Conservation (phyloP, 2,113 vertebrate genomes). For the Turdus rufiventris region DNA sequence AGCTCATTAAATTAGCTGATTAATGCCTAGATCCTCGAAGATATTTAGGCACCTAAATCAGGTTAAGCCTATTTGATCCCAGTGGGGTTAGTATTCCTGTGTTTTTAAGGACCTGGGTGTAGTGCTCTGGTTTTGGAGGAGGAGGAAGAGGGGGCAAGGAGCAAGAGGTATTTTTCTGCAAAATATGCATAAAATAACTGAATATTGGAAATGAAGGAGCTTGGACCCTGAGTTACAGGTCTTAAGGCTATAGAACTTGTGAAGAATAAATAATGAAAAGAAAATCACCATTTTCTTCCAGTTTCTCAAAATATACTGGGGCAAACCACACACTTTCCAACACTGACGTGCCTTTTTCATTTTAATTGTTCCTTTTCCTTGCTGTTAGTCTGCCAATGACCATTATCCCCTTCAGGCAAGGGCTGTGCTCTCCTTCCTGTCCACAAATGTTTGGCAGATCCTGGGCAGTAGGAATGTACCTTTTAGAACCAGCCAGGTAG, state of each 20-base stretch:
- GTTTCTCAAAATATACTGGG: not conserved
- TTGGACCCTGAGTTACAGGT: not conserved
- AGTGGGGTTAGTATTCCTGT: not conserved
- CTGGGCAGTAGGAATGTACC: not conserved
- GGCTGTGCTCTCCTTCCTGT: not conserved
- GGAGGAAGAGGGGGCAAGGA: not conserved
- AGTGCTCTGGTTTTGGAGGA: not conserved
- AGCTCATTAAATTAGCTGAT: not conserved
- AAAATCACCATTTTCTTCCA: not conserved
- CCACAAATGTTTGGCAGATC: not conserved
- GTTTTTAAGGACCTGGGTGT: not conserved
- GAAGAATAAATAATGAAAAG: not conserved
- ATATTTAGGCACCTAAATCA: not conserved
- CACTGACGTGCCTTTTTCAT: not conserved
- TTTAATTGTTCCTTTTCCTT: not conserved
- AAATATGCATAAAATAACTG: not conserved
- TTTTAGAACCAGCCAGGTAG: not conserved
- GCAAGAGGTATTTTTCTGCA: not conserved
- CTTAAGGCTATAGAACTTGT: not conserved
- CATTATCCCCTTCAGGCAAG: not conserved
- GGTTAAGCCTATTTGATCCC: not conserved
- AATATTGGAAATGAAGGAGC: not conserved
- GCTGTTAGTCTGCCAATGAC: not conserved
- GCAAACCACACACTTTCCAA: not conserved
- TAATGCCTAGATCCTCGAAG: slow-evolving; percentile 7